Conservation (phyloP, 2,113 vertebrate genomes). For the Podarcis cretensis region DNA sequence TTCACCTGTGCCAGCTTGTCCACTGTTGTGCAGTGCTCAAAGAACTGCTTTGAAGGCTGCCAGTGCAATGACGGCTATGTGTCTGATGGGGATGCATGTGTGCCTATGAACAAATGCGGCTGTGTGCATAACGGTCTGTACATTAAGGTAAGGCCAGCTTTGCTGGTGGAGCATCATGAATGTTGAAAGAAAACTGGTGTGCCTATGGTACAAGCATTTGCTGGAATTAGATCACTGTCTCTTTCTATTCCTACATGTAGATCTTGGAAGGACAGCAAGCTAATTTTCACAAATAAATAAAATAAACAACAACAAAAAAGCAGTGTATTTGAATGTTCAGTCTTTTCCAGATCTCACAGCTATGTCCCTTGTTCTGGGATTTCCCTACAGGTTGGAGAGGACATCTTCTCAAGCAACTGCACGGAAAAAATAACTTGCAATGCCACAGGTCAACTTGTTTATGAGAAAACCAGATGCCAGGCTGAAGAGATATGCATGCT, state of each 20-base stretch:
- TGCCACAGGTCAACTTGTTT: background rate
- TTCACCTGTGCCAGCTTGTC: conserved; percentile 69
- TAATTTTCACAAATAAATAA: background rate
- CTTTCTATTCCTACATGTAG: background rate
- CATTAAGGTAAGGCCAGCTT: conserved; percentile 22
- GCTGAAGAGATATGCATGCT: conserved; percentile 22
- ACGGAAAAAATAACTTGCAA: conserved; percentile 50
- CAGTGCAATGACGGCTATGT: conserved; percentile 72
- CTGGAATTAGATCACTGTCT: background rate
- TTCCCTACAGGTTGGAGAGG: conserved; percentile 44
- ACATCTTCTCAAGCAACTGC: conserved; percentile 55
- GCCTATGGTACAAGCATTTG: background rate
- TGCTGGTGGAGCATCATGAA: background rate
- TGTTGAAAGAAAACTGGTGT: background rate
- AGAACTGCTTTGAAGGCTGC: conserved; percentile 77
- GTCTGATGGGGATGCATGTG: conserved; percentile 71
- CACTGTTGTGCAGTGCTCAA: conserved; percentile 7
- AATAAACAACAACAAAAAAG: too few relatives aligned
- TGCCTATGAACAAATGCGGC: conserved; percentile 70
- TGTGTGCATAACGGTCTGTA: conserved; percentile 72
- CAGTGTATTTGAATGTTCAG: background rate
- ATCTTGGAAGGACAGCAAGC: background rate
- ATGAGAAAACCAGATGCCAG: conserved; percentile 41
- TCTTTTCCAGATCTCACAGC: background rate
- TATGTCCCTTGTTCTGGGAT: background rate